phyloP scores from a whole-genome alignment of 1,140 invertebrate genomes.

The Rhagoletis zephyria region DNA sequence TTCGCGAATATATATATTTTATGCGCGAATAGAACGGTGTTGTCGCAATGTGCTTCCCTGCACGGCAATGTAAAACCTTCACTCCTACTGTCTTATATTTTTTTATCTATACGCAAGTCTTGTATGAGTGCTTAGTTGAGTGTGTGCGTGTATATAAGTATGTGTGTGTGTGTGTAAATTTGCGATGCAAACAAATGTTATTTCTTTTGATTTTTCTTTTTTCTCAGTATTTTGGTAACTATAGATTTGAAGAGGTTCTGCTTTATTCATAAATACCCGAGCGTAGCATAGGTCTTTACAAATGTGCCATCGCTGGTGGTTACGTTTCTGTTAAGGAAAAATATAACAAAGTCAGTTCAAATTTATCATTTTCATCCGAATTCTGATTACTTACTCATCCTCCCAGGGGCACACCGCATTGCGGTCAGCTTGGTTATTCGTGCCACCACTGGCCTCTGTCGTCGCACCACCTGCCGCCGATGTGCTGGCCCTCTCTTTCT shows the following conservation, averaged over 20 bases:
- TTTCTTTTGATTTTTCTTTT: conserved; percentile 63
- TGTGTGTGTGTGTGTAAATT: neutral
- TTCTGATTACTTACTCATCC: conserved; percentile 82
- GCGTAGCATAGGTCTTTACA: conserved; percentile 90
- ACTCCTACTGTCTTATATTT: too few species aligned
- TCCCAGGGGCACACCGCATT: conserved; percentile 91
- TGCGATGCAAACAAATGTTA: conserved; percentile 56
- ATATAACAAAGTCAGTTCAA: conserved; percentile 64
- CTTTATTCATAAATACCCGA: conserved; percentile 86
- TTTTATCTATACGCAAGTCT: too few species aligned
- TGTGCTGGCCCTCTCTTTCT: conserved; percentile 58
- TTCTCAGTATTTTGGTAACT: conserved; percentile 64
- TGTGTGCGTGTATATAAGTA: neutral
- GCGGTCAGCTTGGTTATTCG: conserved; percentile 68
- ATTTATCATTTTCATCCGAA: conserved; percentile 2
- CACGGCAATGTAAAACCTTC: neutral
- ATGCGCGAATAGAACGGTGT: too few species aligned
- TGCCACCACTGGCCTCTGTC: conserved; percentile 61
- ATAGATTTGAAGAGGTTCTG: conserved; percentile 64
- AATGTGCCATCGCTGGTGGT: conserved; percentile 88
- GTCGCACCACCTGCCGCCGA: conserved; percentile 58
- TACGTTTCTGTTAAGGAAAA: conserved; percentile 78
- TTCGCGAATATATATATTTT: too few species aligned
- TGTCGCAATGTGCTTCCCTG: neutral
- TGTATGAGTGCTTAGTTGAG: neutral